A percentile compares a stretch with the other conserved stretches of the same genome.
phyloP scores from a whole-genome alignment of 2,888 invertebrate genomes.

The Synanthedon tipuliformis region DNA sequence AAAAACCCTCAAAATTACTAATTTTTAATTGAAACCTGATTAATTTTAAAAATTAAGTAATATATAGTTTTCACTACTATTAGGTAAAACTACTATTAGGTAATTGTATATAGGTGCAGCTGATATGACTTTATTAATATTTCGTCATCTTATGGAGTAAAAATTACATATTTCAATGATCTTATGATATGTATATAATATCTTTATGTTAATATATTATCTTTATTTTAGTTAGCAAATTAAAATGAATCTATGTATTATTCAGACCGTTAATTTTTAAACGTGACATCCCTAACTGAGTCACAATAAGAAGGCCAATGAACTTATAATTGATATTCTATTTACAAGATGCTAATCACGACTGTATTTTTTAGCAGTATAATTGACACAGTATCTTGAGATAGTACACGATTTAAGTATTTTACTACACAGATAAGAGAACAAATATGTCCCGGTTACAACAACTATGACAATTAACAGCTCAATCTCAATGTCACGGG shows the following conservation, averaged over 20 bases:
- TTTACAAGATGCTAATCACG: conserved; percentile 4
- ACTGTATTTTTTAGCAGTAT: neutral
- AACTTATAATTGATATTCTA: conserved; percentile 14
- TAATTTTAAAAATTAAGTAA: too few species aligned
- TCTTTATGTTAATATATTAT: too few species aligned
- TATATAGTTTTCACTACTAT: too few species aligned
- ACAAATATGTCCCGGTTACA: conserved; percentile 12
- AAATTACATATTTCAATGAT: too few species aligned
- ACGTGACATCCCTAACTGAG: neutral
- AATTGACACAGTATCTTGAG: neutral
- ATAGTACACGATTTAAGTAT: conserved; percentile 17
- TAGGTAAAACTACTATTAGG: too few species aligned
- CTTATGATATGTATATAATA: too few species aligned
- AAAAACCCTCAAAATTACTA: too few species aligned
- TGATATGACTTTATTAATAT: too few species aligned
- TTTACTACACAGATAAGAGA: conserved; percentile 19
- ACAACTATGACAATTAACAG: conserved; percentile 5
- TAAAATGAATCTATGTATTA: neutral
- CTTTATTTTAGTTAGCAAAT: neutral
- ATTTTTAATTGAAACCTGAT: too few species aligned
- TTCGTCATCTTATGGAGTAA: too few species aligned
- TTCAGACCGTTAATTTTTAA: neutral
- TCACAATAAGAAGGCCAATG: conserved; percentile 26
- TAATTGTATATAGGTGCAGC: too few species aligned
- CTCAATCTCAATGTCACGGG: conserved; percentile 24